Evolutionary conservation across 1,140 invertebrate genomes (phyloP).

Genomic region (Drosophila pectinifera): DNA sequence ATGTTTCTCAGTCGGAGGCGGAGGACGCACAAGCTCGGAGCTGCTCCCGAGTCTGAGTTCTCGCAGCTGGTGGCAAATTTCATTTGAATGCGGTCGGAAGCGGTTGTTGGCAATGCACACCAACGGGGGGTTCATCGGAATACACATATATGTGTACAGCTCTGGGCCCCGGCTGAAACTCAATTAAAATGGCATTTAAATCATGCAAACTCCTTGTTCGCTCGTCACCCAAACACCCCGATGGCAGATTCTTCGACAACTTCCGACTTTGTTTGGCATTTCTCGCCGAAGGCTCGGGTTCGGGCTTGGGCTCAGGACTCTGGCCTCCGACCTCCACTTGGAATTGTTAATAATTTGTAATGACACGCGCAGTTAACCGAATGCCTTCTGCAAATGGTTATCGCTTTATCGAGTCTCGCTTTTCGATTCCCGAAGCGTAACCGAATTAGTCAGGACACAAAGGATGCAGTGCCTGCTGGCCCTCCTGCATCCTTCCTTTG

Average conservation of each 20-base stretch:
- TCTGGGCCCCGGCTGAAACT: conserved; percentile 46
- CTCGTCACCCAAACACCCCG: conserved; percentile 46
- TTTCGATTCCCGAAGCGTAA: conserved; percentile 19
- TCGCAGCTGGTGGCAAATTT: conserved; percentile 75
- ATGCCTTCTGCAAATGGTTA: conserved; percentile 15
- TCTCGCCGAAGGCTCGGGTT: conserved; percentile 1
- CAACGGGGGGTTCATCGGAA: conserved; percentile 55
- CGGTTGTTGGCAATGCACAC: conserved; percentile 76
- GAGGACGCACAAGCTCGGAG: conserved; percentile 12
- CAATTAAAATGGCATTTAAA: conserved; percentile 83
- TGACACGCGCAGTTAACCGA: conserved; percentile 49
- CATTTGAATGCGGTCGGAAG: conserved; percentile 70
- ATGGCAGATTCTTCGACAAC: conserved; percentile 65
- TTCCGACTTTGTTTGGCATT: conserved; percentile 18
- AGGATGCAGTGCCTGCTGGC: conserved; percentile 35
- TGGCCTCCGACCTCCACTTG: conserved; percentile 25
- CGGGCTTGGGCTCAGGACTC: not conserved
- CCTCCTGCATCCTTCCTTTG: conserved; percentile 52
- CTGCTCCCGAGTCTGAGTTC: not conserved
- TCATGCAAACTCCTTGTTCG: conserved; percentile 71
- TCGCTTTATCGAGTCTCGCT: conserved; percentile 19
- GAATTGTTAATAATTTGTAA: conserved; percentile 80
- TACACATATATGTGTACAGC: conserved; percentile 4
- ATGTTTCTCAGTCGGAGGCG: conserved; percentile 30
- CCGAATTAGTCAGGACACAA: conserved; percentile 51